Conservation (phyloP, 2,888 invertebrate species). For the Nemurella pictetii region DNA sequence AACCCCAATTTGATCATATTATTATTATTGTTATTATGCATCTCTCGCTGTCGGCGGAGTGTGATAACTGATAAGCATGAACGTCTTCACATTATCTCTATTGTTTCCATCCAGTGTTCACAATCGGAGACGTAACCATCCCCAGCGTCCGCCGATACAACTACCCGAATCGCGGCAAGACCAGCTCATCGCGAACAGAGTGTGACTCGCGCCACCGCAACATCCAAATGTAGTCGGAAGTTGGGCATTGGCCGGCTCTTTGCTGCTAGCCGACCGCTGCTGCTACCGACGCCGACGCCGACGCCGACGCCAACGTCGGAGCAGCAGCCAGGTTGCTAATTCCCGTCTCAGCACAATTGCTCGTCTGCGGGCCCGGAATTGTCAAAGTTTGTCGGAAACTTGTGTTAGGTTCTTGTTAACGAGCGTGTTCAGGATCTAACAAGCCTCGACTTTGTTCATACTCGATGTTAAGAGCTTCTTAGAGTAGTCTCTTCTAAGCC, state of each 20-base stretch:
- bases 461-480: constrained; percentile 28
- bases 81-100: too few species aligned
- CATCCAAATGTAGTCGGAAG: neutral
- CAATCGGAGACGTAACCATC: too few species aligned
- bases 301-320: too few species aligned
- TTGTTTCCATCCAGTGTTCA: too few species aligned
- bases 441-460: constrained; percentile 28
- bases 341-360: constrained; percentile 20
- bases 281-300: too few species aligned
- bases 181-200: neutral
- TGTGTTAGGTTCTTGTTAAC: constrained; percentile 31
- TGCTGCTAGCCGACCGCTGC: neutral
- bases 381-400: constrained; percentile 23
- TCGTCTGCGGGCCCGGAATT: constrained; percentile 20
- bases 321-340: constrained; percentile 3
- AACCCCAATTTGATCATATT: too few species aligned
- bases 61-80: too few species aligned
- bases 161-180: constrained; percentile 10
- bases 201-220: constrained; percentile 1
- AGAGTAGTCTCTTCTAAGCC: constrained; percentile 7
- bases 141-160: neutral
- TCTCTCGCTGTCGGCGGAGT: too few species aligned
- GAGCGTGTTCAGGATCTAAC: constrained; percentile 20
- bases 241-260: neutral
- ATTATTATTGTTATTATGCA: too few species aligned